Base-by-base conservation (phyloP, 2,797 vertebrate genomes). In the Schizopygopsis malacanthus region DNA sequence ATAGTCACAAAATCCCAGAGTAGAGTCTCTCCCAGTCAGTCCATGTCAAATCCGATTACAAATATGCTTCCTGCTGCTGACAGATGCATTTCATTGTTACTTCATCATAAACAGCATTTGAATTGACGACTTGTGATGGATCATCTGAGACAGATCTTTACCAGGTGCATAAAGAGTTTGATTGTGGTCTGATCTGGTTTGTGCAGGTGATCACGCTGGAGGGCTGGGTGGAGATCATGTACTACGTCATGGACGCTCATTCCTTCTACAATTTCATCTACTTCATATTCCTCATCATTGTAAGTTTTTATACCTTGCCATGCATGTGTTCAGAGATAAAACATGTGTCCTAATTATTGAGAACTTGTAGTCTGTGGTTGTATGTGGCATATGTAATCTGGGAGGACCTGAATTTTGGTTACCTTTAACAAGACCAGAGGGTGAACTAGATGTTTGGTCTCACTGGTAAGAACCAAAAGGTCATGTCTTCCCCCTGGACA, bases 181-280 rank as follows among this genome's bases (percentile, higher is more conserved):
- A 83, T 59, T 65, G 10, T 79, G 54, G 18, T 75, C 25, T 86
- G 63, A 28, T 77, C 33, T 77, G 73, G 16, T 83, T 13, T 70
- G 33, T 89, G 69, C 87, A 99, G 98, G 98, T 99, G 89, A 99
- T 99, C 92, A 99, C 98, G 0, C 94, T 99, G 93, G 98, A 99
- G 90, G 98, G 98, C 86, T 99, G 98, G 98, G 98, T 99, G 92
- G 98, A 99, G 94, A 99, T 99, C 92, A 99, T 99, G 98, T 99
- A 99, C 95, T 99, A 99, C 0, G 98, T 99, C 91, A 99, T 99
- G 98, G 98, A 99, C 0, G 98, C 98, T 0, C 98, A 99, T 90
- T 99, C 98, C 45, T 99, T 99, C 96, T 99, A 99, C 94, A 99
- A 99, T 94, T 99, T 99, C 94, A 98, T 99, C 94, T 99, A 99